These are phyloP conservation scores for Chelon labrosus DNA, from an alignment of 2,797 vertebrate species.

Conservation along the genomic window DNA sequence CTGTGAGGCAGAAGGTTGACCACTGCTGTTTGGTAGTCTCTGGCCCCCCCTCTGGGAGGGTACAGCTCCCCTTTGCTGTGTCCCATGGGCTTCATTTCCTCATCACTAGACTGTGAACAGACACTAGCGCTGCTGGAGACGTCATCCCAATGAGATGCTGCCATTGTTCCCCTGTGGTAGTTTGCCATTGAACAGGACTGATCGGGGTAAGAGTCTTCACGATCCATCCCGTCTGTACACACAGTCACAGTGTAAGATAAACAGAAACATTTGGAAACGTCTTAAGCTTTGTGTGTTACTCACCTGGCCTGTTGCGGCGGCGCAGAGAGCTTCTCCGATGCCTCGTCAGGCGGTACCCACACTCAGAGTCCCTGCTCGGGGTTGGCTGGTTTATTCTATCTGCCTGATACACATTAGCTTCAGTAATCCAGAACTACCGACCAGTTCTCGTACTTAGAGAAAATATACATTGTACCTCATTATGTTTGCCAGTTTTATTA, in stretches of 20 bases:
- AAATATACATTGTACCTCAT: not conserved
- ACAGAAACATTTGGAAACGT: not conserved
- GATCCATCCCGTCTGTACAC: constrained; percentile 84
- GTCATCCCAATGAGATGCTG: constrained; percentile 82
- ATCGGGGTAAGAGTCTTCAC: constrained; percentile 85
- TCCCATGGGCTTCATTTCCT: constrained; percentile 82
- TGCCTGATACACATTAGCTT: constrained; percentile 92
- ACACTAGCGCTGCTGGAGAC: constrained; percentile 87
- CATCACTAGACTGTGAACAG: constrained; percentile 89
- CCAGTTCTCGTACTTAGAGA: not conserved
- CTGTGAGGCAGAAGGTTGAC: constrained; percentile 82
- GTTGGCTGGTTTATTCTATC: constrained; percentile 91
- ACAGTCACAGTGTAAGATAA: constrained; percentile 19
- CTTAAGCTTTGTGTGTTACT: constrained; percentile 25
- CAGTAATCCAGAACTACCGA: constrained; percentile 77
- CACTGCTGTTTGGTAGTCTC: constrained; percentile 82
- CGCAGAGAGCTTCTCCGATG: constrained; percentile 83
- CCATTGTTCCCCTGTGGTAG: constrained; percentile 75
- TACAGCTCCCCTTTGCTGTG: constrained; percentile 73
- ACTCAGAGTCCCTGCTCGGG: constrained; percentile 88
- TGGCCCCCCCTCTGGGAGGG: constrained; percentile 66
- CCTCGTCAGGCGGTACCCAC: constrained; percentile 82
- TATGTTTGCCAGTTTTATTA: not conserved
- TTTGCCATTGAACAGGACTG: constrained; percentile 84
- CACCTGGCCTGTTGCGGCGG: constrained; percentile 89